phyloP scores from a whole-genome alignment of 2,113 vertebrate genomes.

The Actenoides hombroni region DNA sequence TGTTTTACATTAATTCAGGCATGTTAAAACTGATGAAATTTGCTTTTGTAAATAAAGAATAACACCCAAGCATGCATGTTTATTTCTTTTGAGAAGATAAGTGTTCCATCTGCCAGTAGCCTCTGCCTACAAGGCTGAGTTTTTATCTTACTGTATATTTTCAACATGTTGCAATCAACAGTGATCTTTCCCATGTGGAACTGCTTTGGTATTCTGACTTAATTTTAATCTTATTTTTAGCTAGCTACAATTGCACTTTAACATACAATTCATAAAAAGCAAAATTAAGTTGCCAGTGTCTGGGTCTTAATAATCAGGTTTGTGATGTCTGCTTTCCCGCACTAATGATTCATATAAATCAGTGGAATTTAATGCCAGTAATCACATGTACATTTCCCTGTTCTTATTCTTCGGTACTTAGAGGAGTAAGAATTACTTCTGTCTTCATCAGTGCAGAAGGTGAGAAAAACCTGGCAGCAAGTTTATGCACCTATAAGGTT shows the following conservation, averaged over 20 bases:
- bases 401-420: not conserved
- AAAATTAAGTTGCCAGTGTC: constrained; percentile 40
- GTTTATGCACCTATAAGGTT: not conserved
- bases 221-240: constrained; percentile 15
- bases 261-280: constrained; percentile 58
- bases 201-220: constrained; percentile 21
- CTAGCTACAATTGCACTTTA: constrained; percentile 8
- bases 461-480: not conserved
- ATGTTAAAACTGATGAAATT: constrained; percentile 65
- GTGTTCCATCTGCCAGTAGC: constrained; percentile 42
- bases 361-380: constrained; percentile 60
- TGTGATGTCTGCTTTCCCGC: constrained; percentile 54
- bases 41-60: constrained; percentile 69
- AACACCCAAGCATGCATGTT: constrained; percentile 36
- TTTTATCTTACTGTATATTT: constrained; percentile 37
- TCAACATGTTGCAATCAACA: not conserved
- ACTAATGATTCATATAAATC: constrained; percentile 63
- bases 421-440: constrained; percentile 39
- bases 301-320: constrained; percentile 25
- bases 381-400: constrained; percentile 46
- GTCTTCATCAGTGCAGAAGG: not conserved
- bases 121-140: not conserved
- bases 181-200: constrained; percentile 28
- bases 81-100: constrained; percentile 68
- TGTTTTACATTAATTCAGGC: constrained; percentile 55